Conservation (phyloP, 2,113 vertebrate species). For the Periophthalmus modestus region DNA sequence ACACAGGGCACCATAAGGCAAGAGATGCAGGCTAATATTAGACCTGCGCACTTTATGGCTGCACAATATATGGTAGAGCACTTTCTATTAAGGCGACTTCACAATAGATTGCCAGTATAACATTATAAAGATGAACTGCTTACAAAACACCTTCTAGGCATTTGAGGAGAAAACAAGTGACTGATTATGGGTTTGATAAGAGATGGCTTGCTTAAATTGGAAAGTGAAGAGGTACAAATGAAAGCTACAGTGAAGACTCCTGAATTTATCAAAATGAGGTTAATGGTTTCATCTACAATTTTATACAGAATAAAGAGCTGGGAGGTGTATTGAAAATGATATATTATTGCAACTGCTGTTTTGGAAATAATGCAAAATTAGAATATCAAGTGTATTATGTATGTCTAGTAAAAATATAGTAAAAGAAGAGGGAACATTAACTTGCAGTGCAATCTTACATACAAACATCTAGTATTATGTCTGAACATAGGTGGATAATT, state of each 20-base stretch:
- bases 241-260: background rate
- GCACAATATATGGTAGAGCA: background rate
- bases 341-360: background rate
- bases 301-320: background rate
- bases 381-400: no score
- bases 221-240: background rate
- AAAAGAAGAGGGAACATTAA: no score
- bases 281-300: background rate
- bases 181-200: background rate
- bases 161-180: background rate
- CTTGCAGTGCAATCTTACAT: no score
- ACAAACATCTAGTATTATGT: no score
- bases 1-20: background rate
- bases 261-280: background rate
- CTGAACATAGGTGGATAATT: no score
- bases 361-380: background rate
- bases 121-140: background rate
- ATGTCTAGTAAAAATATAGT: no score
- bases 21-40: constrained; percentile 1
- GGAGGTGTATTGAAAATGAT: background rate
- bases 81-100: background rate
- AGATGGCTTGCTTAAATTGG: background rate
- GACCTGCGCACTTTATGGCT: background rate
- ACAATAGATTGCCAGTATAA: background rate
- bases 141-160: background rate